phyloP scores from a whole-genome alignment of 2,113 vertebrate genomes.

The Noctilio leporinus region DNA sequence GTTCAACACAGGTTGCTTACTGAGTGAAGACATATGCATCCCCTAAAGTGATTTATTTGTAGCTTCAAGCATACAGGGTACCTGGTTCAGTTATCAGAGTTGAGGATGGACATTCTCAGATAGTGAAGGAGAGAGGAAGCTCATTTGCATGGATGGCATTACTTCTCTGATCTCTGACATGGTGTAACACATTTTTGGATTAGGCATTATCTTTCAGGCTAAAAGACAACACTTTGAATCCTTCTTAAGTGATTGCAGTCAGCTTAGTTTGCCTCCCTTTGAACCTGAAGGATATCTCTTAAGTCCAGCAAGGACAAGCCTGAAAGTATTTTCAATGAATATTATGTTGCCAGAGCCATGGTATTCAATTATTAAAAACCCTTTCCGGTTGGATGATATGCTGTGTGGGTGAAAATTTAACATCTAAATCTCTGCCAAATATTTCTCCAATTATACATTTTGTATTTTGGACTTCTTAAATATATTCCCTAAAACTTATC shows the following conservation, averaged over 20 bases:
- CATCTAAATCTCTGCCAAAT: neutral
- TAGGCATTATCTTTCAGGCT: neutral
- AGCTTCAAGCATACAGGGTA: neutral
- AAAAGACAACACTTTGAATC: conserved; percentile 36
- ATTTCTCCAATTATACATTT: neutral
- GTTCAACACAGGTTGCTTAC: neutral
- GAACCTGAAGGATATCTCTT: neutral
- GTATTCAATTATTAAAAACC: neutral
- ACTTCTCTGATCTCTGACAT: neutral
- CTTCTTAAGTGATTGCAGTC: neutral
- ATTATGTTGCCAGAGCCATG: neutral
- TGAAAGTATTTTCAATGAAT: neutral
- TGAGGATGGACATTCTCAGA: neutral
- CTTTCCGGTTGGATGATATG: neutral
- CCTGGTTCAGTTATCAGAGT: neutral
- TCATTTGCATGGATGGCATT: neutral
- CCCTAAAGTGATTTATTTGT: neutral
- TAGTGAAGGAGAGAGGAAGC: neutral
- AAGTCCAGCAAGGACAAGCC: neutral
- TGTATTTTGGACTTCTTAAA: neutral
- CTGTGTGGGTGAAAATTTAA: neutral
- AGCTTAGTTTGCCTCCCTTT: neutral
- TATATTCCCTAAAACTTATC: neutral
- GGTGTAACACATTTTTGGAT: neutral
- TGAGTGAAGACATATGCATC: neutral